A percentile compares a stretch with the other conserved stretches of the same genome.
Evolutionary conservation across 2,888 invertebrate genomes (phyloP).

Genomic region (Parnassius smintheus): DNA sequence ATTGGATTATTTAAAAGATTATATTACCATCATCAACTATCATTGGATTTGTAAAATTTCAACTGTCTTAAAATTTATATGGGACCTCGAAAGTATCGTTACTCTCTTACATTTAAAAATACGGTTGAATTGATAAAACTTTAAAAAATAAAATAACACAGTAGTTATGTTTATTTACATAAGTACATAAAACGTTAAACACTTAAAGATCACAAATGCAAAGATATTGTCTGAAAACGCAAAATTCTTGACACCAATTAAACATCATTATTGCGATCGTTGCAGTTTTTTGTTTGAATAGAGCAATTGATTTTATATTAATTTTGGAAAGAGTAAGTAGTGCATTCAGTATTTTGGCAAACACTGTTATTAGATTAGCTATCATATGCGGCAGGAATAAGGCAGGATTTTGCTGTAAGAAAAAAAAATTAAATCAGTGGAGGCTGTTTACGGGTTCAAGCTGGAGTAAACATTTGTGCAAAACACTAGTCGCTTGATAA

Average conservation of each 20-base stretch:
- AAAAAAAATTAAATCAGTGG: constrained; percentile 28
- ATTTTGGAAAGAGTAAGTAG: constrained; percentile 41
- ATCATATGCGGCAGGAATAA: constrained; percentile 59
- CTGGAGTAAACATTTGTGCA: no score
- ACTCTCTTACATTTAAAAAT: no score
- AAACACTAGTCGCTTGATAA: no score
- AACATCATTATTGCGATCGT: constrained; percentile 54
- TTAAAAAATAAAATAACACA: no score
- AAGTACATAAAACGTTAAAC: neutral
- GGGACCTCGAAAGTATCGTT: no score
- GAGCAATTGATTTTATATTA: constrained; percentile 42
- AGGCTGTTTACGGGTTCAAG: neutral
- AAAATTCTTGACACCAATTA: constrained; percentile 68
- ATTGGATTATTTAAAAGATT: no score
- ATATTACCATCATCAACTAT: no score
- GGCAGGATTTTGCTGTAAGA: constrained; percentile 63
- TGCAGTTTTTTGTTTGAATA: constrained; percentile 44
- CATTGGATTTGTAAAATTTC: no score
- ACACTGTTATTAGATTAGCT: constrained; percentile 50
- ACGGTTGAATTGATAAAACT: no score
- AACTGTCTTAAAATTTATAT: no score
- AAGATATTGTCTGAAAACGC: constrained; percentile 58
- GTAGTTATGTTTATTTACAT: no score
- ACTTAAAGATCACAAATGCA: constrained; percentile 62
- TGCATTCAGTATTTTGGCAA: constrained; percentile 47